Evolutionary conservation across 1,140 invertebrate genomes (phyloP).

Genomic region (Brachionus asplanchnoidis): DNA sequence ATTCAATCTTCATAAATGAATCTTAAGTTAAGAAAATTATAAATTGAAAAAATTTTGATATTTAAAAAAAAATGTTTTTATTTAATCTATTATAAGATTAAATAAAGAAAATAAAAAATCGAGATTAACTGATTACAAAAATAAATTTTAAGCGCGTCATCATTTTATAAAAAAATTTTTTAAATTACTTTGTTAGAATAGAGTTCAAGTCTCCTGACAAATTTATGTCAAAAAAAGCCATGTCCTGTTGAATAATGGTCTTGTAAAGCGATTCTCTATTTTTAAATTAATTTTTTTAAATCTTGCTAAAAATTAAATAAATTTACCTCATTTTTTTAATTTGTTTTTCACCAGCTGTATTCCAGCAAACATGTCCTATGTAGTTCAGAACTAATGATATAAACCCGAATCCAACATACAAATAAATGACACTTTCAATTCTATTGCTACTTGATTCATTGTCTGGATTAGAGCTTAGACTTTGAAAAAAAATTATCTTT

Average conservation of each 20-base stretch:
- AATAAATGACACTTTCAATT: constrained; percentile 44
- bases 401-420: constrained; percentile 15
- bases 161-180: background rate
- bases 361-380: constrained; percentile 28
- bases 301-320: background rate
- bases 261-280: constrained; percentile 44
- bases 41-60: too few species aligned
- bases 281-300: background rate
- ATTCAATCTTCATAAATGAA: too few species aligned
- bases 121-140: too few species aligned
- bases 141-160: too few species aligned
- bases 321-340: constrained; percentile 24
- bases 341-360: constrained; percentile 31
- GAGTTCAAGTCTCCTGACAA: background rate
- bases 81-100: too few species aligned
- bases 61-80: too few species aligned
- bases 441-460: constrained; percentile 64
- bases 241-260: constrained; percentile 32
- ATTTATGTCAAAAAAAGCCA: constrained; percentile 33
- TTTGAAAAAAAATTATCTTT: background rate
- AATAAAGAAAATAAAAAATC: too few species aligned
- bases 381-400: constrained; percentile 10
- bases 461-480: constrained; percentile 64
- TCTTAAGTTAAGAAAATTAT: too few species aligned
- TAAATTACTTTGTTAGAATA: background rate